A percentile compares a stretch with the other conserved stretches of the same genome.
These are phyloP conservation scores for Colistium nudipinnis DNA, from an alignment of 2,113 vertebrate genomes.

Conservation along the genomic window DNA sequence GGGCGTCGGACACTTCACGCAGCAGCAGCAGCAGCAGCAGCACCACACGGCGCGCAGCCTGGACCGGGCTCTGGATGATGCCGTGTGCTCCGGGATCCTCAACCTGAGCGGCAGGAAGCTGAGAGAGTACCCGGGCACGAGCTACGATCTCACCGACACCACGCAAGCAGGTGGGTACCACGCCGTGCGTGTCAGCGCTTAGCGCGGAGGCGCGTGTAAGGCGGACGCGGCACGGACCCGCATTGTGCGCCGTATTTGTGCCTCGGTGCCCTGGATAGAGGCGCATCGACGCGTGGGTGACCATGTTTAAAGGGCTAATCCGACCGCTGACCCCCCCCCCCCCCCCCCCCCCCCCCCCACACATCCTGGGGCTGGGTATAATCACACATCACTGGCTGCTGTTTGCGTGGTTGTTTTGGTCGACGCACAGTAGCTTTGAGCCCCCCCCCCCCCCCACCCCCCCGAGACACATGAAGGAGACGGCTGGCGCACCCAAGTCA, in stretches of 20 bases:
- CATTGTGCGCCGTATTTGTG: conserved; percentile 35
- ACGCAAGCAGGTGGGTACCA: conserved; percentile 94
- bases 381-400: conserved; percentile 8
- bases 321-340: too few relatives aligned
- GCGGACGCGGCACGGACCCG: conserved; percentile 21
- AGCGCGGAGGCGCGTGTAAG: background rate
- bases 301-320: conserved; percentile 36
- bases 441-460: background rate
- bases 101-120: conserved; percentile 97
- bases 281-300: conserved; percentile 36
- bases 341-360: too few relatives aligned
- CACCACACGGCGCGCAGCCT: conserved; percentile 88
- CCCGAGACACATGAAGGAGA: conserved; percentile 68
- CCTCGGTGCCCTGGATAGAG: conserved; percentile 1
- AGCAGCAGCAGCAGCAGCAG: conserved; percentile 76
- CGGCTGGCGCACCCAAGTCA: conserved; percentile 69
- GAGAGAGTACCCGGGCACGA: conserved; percentile 90
- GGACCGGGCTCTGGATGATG: conserved; percentile 95
- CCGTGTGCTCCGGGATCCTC: conserved; percentile 90
- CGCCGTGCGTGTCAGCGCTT: background rate
- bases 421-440: conserved; percentile 25
- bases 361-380: too few relatives aligned
- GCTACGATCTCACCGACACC: conserved; percentile 94
- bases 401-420: conserved; percentile 50
- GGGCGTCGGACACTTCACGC: conserved; percentile 83